Conservation (phyloP, 2,888 invertebrate species). For the Erebia aethiops region DNA sequence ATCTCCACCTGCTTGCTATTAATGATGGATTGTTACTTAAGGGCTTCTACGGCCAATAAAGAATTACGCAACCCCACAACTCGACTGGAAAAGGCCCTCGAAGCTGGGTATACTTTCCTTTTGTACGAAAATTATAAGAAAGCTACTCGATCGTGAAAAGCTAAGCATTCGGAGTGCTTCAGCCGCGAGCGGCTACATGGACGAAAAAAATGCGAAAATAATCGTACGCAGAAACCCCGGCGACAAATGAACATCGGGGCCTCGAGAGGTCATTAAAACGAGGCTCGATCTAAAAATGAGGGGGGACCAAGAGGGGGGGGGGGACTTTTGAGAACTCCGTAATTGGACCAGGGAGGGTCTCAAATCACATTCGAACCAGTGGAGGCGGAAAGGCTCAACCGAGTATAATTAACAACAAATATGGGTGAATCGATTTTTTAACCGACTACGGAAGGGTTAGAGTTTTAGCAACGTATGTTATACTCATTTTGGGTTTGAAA, state of each 20-base stretch:
- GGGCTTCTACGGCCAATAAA: slow-evolving; percentile 34
- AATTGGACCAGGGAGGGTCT: slow-evolving; percentile 82
- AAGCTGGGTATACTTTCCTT: slow-evolving; percentile 36
- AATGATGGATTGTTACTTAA: slow-evolving; percentile 10
- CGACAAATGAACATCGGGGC: slow-evolving; percentile 82
- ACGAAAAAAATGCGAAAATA: slow-evolving; percentile 63
- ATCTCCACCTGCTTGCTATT: background rate
- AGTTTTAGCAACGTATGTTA: too few species aligned
- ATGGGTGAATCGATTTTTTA: slow-evolving; percentile 78
- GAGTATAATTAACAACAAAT: slow-evolving; percentile 83
- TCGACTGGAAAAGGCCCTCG: slow-evolving; percentile 35
- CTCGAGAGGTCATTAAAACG: slow-evolving; percentile 82
- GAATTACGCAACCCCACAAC: slow-evolving; percentile 36
- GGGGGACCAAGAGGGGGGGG: slow-evolving; percentile 58
- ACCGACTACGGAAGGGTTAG: background rate
- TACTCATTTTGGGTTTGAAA: too few species aligned
- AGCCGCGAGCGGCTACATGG: background rate
- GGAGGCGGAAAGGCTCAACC: slow-evolving; percentile 80
- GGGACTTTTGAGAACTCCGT: slow-evolving; percentile 77
- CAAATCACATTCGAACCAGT: slow-evolving; percentile 79
- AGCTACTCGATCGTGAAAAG: slow-evolving; percentile 43
- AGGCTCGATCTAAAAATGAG: slow-evolving; percentile 80
- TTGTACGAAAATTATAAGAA: slow-evolving; percentile 42
- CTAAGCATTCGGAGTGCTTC: slow-evolving; percentile 38
- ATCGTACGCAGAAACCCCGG: slow-evolving; percentile 75